Evolutionary conservation across 2,797 vertebrate genomes (phyloP), one percentile per base, ranked within the genome.

Genomic region (Anguilla anguilla): DNA sequence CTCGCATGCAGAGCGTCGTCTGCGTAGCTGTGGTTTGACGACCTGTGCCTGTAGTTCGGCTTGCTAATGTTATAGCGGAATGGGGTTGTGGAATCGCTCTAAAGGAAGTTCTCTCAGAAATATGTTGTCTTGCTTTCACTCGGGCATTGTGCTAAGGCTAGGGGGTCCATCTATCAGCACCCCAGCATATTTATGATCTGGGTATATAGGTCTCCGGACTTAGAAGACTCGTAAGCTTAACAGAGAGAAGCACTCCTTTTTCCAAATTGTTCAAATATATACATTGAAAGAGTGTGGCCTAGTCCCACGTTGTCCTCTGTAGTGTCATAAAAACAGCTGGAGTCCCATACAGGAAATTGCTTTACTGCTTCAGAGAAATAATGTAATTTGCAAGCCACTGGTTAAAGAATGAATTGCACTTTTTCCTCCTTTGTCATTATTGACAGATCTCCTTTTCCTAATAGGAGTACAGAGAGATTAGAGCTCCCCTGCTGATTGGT

Each of bases 351-450:
- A 87, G 79, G 22, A 83, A 43, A 31, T 87, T 67, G 17, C 57
- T 83, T 87, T 67, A 61, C 86, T 87, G 55, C 6, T 31, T 64
- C 39, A 87, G 28, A 46, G 79, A 87, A 87, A 77, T 39, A 77
- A 77, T 77, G 35, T 31, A 17, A 39, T 77, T 31, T 43, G 4
- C 35, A 39, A 83, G 39, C 1, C 31, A 74, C 35, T 11, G 35
- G 72, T 77, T 77, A 77, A 77, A 77, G 22, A 77, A 72, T 31
- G 67, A 31, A 31, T 77, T 77, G 22, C 0, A 35, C 22, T 77
- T 72, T 72, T 83, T 51, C 22, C 67, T 59, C 51, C 46, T 72
- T 69, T 84, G 64, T 87, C 46, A 25, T 72, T 61, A 19, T 11
- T 74, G 64, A 87, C 64, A 87, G 83, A 72, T 51, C 83, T 28